Base-by-base conservation (phyloP, 2,797 vertebrate genomes). In the Falco naumanni region DNA sequence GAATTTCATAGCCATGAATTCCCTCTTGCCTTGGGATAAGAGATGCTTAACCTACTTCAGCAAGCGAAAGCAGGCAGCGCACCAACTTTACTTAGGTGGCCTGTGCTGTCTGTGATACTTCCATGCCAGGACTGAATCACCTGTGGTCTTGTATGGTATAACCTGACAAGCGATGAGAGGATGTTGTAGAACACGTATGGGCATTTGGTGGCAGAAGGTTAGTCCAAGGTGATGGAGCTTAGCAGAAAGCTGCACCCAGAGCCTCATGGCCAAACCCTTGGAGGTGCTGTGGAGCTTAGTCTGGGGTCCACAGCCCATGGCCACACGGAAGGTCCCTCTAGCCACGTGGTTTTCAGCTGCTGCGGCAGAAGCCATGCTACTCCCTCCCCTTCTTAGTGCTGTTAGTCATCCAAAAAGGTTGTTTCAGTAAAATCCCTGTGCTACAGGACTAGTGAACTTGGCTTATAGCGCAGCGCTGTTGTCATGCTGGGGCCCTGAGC, bases 281-380 rank as follows among this genome's bases (percentile, higher is more conserved):
- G 71, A 56, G 39, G 9, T 57, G 37, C 56, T 84, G 50, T 61
- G 64, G 19, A 91, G 53, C 15, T 34, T 70, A 31, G 41, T 20
- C 34, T 1, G 1, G 5, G 5, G 5, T 56, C 45, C 11, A 5
- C 28, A 60, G 68, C 41, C 50, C 0, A 2, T 24, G 47, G 31
- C 26, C 0, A 0, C 21, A 72, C 17, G 15, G 31, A 61, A 56
- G 41, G 47, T 91, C 28, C 33, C 15, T 72, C 48, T 65, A 63
- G 41, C 31, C 20, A 14, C 0, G 0, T 17, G 33, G 17, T 34
- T 22, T 86, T 25, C n/a, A 78, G 17, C 26, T 66, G 45, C 56
- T 87, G 57, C 37, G 77, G 26, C 16, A 87, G 75, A n/a, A 59
- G 43, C 18, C 48, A 15, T 7, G 3, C 47, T 88, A 11, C 4